Conservation (phyloP, 92 coral and sea anemone genomes). For the Actinostola sp. region DNA sequence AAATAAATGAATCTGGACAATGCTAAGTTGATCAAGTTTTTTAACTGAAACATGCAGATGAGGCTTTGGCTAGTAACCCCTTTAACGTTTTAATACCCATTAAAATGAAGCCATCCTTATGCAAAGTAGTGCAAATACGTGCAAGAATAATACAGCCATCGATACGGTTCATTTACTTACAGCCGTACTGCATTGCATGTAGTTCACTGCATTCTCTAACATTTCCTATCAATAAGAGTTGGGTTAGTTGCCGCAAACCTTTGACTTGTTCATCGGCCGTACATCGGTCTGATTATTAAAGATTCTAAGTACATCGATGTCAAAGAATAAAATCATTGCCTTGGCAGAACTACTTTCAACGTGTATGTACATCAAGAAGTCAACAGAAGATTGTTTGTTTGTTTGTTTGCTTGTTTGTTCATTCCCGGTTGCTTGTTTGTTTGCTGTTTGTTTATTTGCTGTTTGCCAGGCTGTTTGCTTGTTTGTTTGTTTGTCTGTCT, state of each 20-base stretch:
- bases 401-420: background rate
- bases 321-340: background rate
- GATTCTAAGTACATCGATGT: no score
- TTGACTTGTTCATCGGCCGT: no score
- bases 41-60: no score
- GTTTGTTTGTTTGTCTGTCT: no score
- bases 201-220: constrained; percentile 64
- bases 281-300: no score
- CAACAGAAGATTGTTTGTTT: background rate
- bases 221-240: constrained; percentile 56
- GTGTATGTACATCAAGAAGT: background rate
- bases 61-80: background rate
- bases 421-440: background rate
- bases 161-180: constrained; percentile 62
- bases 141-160: constrained; percentile 27
- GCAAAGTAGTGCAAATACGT: constrained; percentile 35
- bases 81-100: background rate
- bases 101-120: constrained; percentile 27
- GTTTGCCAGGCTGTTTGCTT: no score
- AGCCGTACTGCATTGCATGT: constrained; percentile 61
- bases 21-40: background rate
- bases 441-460: no score
- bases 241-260: constrained; percentile 12
- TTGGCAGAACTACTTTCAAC: constrained; percentile 31
- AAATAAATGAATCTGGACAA: no score